phyloP scores from a whole-genome alignment of 2,888 invertebrate genomes.

The Napeogenes inachia region DNA sequence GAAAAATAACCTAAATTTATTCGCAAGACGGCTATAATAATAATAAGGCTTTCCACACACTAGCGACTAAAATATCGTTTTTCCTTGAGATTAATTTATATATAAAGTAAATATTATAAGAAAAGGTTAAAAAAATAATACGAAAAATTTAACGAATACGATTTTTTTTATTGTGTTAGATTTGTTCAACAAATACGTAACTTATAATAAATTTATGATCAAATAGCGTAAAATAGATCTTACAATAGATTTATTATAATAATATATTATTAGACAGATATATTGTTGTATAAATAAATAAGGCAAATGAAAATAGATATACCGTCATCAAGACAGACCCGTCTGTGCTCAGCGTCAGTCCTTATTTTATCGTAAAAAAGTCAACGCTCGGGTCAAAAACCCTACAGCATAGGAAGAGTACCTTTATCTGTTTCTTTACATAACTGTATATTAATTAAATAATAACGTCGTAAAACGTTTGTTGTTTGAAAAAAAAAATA shows the following conservation, averaged over 20 bases:
- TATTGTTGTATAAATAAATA: too few relatives aligned
- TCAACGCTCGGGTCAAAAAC: slow-evolving; percentile 36
- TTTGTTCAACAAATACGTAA: too few relatives aligned
- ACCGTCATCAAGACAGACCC: neutral
- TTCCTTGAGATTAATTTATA: neutral
- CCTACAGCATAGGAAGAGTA: slow-evolving; percentile 36
- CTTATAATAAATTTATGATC: too few relatives aligned
- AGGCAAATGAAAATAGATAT: too few relatives aligned
- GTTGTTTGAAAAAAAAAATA: neutral
- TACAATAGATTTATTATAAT: too few relatives aligned
- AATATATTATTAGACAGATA: too few relatives aligned
- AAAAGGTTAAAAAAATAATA: too few relatives aligned
- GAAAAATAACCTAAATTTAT: slow-evolving; percentile 7
- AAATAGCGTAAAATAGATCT: too few relatives aligned
- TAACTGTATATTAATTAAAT: slow-evolving; percentile 23
- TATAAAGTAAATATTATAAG: too few relatives aligned
- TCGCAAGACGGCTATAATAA: neutral
- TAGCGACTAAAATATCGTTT: neutral
- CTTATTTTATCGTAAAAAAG: slow-evolving; percentile 22
- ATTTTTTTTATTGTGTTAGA: too few relatives aligned
- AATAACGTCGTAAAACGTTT: slow-evolving; percentile 3
- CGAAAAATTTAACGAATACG: too few relatives aligned
- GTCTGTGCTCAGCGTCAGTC: neutral
- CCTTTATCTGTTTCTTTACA: slow-evolving; percentile 37
- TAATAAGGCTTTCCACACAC: neutral